Evolutionary conservation across 2,888 invertebrate genomes (phyloP), one percentile per base, ranked within the genome.

Genomic region (Rhogogaster chlorosoma): DNA sequence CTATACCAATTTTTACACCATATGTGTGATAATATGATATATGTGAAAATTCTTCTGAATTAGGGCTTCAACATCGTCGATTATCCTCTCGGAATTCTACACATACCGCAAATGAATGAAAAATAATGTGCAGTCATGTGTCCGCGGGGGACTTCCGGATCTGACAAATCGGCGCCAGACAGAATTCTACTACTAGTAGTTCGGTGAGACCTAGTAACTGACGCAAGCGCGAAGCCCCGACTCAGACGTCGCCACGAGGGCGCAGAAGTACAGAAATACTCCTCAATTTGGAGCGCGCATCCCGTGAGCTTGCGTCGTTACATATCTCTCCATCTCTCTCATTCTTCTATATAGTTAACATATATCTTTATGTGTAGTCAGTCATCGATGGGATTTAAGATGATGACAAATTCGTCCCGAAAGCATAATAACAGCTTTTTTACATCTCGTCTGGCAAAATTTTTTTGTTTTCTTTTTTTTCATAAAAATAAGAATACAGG

Each of bases 211-310:
- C 57, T 78, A 61, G 32, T 57, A 36, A 67, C 82, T 83, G 82
- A 83, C 82, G 64, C 67, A 83, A 26, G 67, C 82, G 42, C 82
- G 67, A 83, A 64, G 64, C 67, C 53, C 80, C 80, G 80, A 57
- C 61, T 49, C 32, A 57, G 57, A 80, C 82, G 82, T 67, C 82
- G 82, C 67, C 45, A 29, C 82, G 82, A 64, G 82, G 82, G 67
- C 67, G 29, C 67, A 42, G 82, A 36, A 64, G 45, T 32, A 38
- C 86, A 85, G 77, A 85, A 86, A 86, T 86, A 86, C 71, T 85
- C 80, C 64, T 64, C 67, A 82, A 86, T 86, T 84, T 85, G 73
- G 86, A 80, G 57, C 86, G 84, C 73, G 85, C 73, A 82, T 84
- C 70, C 49, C 80, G 32, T 15, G 38, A 80, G 80, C 49, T 26